Evolutionary conservation across 1,140 invertebrate species (phyloP), one percentile per base, ranked within the genome.

Genomic region (Calosoma granatense): DNA sequence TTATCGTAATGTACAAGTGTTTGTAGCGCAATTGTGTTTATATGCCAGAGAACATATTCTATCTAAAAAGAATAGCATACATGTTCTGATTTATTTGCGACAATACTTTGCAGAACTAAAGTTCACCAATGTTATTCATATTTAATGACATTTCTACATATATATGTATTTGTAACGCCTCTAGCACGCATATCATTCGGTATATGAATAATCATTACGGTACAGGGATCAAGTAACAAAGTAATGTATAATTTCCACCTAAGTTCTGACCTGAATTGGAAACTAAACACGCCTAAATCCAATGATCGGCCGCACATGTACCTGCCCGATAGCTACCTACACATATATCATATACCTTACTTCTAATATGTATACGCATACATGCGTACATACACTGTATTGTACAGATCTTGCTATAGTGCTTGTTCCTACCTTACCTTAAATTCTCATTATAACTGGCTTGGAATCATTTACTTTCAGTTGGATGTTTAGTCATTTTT

Each of bases 281-380:
- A 47, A 47, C 41, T 47, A 12, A 47, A 47, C 41, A 47, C 41
- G 41, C 41, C 41, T 17, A 47, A 47, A 47, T 12, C 26, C 26
- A 36, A 9, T 36, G 26, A n/a, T 36, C 26, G 26, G n/a, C n/a
- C n/a, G n/a, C n/a, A n/a, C n/a, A n/a, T n/a, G n/a, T n/a, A n/a
- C n/a, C n/a, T n/a, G n/a, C n/a, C n/a, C n/a, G n/a, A n/a, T 36
- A n/a, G 26, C 26, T 9, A 36, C 26, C 26, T 36, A 36, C 26
- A 36, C 26, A n/a, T n/a, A 36, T 9, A 6, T 9, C 26, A 36
- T 36, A 36, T 36, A 36, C 6, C 26, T n/a, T n/a, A 9, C 26
- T 9, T 36, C 6, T 36, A n/a, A 36, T 9, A 9, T 6, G 26
- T 36, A 36, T n/a, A 36, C 26, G 6, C n/a, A 36, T n/a, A 9